These are phyloP conservation scores for Cantharis rufa DNA, from an alignment of 2,888 invertebrate genomes.

Conservation along the genomic window DNA sequence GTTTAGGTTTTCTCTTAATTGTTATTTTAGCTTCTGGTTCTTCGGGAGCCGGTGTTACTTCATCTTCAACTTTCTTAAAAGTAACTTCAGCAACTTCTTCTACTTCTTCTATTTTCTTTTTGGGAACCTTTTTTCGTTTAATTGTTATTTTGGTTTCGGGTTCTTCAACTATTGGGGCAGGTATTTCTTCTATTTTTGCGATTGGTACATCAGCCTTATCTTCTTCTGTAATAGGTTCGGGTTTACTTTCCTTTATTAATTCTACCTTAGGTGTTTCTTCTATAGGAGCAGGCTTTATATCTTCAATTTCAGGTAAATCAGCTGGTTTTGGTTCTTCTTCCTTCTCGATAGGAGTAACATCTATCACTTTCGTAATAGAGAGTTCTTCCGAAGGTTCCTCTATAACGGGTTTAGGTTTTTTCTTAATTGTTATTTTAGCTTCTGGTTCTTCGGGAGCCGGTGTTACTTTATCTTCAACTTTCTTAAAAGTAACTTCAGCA, in stretches of 20 bases:
- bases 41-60: conserved; percentile 38
- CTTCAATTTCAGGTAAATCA: conserved; percentile 33
- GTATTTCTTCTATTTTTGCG: conserved; percentile 34
- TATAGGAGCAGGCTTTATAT: background rate
- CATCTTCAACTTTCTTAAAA: conserved; percentile 46
- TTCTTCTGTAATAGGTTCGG: conserved; percentile 24
- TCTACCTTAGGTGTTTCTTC: conserved; percentile 13
- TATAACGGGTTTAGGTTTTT: conserved; percentile 38
- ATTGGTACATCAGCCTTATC: conserved; percentile 1
- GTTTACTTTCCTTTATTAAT: too few relatives aligned
- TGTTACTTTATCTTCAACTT: conserved; percentile 18
- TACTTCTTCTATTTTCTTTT: conserved; percentile 57
- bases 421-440: conserved; percentile 29
- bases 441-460: conserved; percentile 41
- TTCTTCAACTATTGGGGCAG: conserved; percentile 37
- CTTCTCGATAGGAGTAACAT: background rate
- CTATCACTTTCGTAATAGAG: conserved; percentile 13
- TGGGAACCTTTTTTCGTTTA: conserved; percentile 38
- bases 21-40: conserved; percentile 41
- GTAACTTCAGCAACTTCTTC: conserved; percentile 58
- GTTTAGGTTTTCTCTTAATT: conserved; percentile 13
- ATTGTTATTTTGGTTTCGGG: conserved; percentile 35
- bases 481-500: conserved; percentile 35
- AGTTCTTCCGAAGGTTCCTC: conserved; percentile 41
- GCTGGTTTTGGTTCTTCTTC: background rate